phyloP scores from a whole-genome alignment of 1,140 invertebrate genomes.

The Copidosoma floridanum region DNA sequence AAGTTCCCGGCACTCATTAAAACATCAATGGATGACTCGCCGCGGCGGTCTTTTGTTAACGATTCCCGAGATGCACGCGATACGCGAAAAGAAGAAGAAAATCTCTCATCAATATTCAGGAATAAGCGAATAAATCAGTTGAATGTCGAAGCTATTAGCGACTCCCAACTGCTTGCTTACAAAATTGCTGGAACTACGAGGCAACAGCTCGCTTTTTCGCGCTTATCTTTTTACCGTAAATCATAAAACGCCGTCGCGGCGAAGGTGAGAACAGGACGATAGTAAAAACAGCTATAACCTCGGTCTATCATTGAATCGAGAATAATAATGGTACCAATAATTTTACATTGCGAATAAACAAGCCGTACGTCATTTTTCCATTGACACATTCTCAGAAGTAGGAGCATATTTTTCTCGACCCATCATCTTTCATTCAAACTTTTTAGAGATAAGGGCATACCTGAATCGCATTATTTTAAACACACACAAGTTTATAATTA shows the following conservation, averaged over 20 bases:
- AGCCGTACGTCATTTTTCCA: conserved; percentile 9
- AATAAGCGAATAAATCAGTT: conserved; percentile 23
- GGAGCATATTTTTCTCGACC: background rate
- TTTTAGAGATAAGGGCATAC: background rate
- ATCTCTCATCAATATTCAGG: conserved; percentile 19
- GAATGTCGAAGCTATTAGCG: conserved; percentile 11
- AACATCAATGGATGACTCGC: too few relatives aligned
- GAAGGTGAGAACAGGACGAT: background rate
- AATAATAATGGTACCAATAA: background rate
- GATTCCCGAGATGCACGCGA: conserved; percentile 4
- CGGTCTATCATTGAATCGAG: conserved; percentile 9
- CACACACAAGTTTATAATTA: too few relatives aligned
- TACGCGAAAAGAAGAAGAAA: background rate
- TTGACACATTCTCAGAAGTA: background rate
- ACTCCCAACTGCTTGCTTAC: background rate
- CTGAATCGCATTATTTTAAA: too few relatives aligned
- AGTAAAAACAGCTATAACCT: conserved; percentile 6
- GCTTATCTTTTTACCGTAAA: conserved; percentile 15
- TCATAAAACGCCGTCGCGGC: background rate
- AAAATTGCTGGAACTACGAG: conserved; percentile 10
- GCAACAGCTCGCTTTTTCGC: background rate
- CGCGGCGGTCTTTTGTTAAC: conserved; percentile 16
- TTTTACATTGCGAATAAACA: too few relatives aligned
- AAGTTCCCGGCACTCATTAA: too few relatives aligned
- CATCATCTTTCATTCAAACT: background rate